Base-by-base conservation (phyloP, 2,888 invertebrate species). In the Tenthredo livida region DNA sequence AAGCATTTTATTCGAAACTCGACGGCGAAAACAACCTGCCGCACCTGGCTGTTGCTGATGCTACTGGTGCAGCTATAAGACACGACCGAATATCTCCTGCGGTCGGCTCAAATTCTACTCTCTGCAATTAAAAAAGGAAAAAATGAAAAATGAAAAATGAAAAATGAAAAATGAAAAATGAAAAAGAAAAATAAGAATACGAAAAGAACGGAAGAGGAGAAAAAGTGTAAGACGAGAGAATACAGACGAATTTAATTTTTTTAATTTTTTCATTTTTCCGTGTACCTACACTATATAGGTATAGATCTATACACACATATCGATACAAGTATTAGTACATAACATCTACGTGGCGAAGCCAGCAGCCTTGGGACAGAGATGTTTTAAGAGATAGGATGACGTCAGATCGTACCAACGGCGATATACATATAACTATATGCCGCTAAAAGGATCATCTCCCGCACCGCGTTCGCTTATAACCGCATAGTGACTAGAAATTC, bases 1-100 rank as follows among this genome's bases (percentile, higher is more conserved):
- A 78, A 78, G 58, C 78, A 78, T 78, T 78, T 78, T 78, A 78
- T 78, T 58, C 78, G 78, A 58, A 78, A 78, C 58, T 78, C 58
- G 25, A 78, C 78, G 58, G 78, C 78, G 54, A 78, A 78, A 78
- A 40, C 78, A 78, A 78, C 78, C 78, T 61, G 78, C 78, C 54
- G 58, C 78, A 78, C 78, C 78, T 78, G 78, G 78, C 40, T 25
- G 58, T 50, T 29, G 77, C 15, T 25, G 12, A 21, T 61, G 61
- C 25, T 61, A 21, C 15, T 61, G 12, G 0, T 61, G 61, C 61
- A 21, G 25, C 37, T 25, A 25, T 61, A 25, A 61, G 33, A 77
- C 29, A 54, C 50, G 50, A 54, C 29, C 33, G 54, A 50, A 77
- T 54, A 77, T 77, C 50, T 77, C 54, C 29, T 77, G 77, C 77